phyloP scores from a whole-genome alignment of 1,140 invertebrate species.

The Daktulosphaira vitifoliae region DNA sequence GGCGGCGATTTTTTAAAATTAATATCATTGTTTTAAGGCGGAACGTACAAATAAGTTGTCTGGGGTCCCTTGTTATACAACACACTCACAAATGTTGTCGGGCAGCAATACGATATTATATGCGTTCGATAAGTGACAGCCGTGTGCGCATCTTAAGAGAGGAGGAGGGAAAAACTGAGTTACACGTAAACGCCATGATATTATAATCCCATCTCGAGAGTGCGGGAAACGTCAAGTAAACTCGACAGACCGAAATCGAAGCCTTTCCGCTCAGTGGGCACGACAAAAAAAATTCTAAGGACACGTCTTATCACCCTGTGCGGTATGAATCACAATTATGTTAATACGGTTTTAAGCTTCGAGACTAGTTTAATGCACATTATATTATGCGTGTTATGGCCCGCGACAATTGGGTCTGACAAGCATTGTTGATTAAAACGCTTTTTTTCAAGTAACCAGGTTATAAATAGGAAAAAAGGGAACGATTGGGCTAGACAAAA shows the following conservation, averaged over 20 bases:
- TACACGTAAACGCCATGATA: too few relatives aligned
- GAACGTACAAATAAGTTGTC: too few relatives aligned
- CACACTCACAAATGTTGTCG: too few relatives aligned
- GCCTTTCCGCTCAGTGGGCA: background rate
- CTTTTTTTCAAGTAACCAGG: too few relatives aligned
- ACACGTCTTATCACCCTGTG: background rate
- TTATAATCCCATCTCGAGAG: slow-evolving; percentile 7
- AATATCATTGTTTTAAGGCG: too few relatives aligned
- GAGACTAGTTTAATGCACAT: background rate
- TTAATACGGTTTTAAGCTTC: background rate
- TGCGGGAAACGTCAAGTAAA: background rate
- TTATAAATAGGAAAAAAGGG: too few relatives aligned
- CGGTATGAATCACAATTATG: background rate
- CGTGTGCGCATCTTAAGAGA: background rate
- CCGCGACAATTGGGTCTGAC: too few relatives aligned
- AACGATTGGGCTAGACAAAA: too few relatives aligned
- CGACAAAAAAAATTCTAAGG: background rate
- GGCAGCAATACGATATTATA: background rate
- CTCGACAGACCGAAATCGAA: slow-evolving; percentile 1
- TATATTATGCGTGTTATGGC: background rate
- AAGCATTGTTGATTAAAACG: too few relatives aligned
- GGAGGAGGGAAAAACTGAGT: too few relatives aligned
- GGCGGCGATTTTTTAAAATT: too few relatives aligned
- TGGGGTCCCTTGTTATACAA: too few relatives aligned
- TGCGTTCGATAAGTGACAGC: background rate